Conservation (phyloP, 2,888 invertebrate species). For the Tachina grossa region DNA sequence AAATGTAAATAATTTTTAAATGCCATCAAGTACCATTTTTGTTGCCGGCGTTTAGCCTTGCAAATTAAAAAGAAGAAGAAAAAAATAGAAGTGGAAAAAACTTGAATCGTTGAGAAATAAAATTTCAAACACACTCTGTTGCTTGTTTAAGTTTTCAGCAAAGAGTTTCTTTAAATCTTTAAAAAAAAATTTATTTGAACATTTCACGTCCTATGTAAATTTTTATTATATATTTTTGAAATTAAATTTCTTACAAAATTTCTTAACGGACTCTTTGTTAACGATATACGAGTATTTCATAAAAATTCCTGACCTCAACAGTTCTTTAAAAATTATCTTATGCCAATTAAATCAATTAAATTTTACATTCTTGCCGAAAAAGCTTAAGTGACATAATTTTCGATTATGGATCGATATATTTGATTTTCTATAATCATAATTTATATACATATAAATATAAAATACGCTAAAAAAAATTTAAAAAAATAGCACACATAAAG, state of each 20-base stretch:
- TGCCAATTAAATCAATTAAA: too few species aligned
- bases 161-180: not conserved
- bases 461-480: not conserved
- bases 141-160: not conserved
- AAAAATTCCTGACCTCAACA: too few species aligned
- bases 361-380: too few species aligned
- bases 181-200: not conserved
- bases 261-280: not conserved
- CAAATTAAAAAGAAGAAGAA: not conserved
- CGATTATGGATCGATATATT: too few species aligned
- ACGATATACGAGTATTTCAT: not conserved
- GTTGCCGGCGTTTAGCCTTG: slow-evolving; percentile 39
- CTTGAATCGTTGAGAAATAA: slow-evolving; percentile 24
- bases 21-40: slow-evolving; percentile 44
- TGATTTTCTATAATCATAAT: too few species aligned
- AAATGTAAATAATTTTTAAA: slow-evolving; percentile 25
- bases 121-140: not conserved
- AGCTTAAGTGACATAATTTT: too few species aligned
- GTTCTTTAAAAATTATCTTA: too few species aligned
- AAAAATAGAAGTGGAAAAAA: slow-evolving; percentile 1
- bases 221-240: not conserved
- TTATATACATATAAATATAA: too few species aligned
- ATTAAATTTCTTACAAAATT: not conserved
- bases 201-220: not conserved
- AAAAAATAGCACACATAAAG: not conserved